These are phyloP conservation scores for Aramus guarauna DNA, from an alignment of 2,113 vertebrate genomes.

Conservation along the genomic window DNA sequence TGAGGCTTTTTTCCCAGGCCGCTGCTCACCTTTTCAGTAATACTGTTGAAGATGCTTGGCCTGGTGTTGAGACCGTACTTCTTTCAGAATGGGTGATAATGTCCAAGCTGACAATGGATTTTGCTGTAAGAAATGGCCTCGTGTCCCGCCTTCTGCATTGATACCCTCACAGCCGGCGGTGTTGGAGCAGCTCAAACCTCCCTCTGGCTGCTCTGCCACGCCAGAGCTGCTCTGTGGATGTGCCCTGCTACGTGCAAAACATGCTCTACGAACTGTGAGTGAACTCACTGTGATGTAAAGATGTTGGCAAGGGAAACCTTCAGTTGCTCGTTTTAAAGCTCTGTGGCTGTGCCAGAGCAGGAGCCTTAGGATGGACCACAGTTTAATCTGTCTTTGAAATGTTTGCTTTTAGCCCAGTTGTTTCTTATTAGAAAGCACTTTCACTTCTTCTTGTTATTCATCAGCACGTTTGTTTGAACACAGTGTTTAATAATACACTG, in stretches of 20 bases:
- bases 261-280: not conserved
- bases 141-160: not conserved
- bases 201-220: not conserved
- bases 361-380: not conserved
- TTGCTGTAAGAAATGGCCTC: not conserved
- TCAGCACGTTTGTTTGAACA: not conserved
- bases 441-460: not conserved
- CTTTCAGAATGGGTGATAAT: not conserved
- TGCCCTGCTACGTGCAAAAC: fast-evolving
- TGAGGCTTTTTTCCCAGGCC: not conserved
- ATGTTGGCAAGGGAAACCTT: not conserved
- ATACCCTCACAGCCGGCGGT: not conserved
- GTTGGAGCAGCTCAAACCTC: not conserved
- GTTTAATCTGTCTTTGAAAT: not conserved
- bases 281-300: not conserved
- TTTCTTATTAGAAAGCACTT: not conserved
- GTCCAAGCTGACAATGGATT: not conserved
- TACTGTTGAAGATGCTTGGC: not conserved
- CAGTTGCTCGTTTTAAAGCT: not conserved
- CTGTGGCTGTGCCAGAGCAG: not conserved
- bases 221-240: not conserved
- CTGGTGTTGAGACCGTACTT: not conserved
- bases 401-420: not conserved
- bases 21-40: not conserved
- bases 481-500: not conserved